A percentile compares a stretch with the other conserved stretches of the same genome.
Evolutionary conservation across 2,888 invertebrate species (phyloP).

Genomic region (Athalia cordata): DNA sequence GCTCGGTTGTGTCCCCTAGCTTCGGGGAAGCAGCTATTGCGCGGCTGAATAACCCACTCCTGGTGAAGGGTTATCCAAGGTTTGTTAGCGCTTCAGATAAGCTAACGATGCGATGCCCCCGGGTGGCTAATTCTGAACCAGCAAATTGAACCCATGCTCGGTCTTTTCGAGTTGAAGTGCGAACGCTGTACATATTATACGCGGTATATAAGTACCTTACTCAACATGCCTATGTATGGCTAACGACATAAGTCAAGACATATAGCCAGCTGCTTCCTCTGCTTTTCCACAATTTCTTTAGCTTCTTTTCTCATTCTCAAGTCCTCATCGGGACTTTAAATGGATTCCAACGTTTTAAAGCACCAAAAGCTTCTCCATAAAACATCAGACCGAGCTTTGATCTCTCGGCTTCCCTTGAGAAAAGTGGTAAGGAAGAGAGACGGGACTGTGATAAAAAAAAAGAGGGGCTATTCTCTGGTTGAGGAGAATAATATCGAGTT

Average conservation of each 20-base stretch:
- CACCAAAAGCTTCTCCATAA: neutral
- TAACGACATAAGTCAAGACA: no score
- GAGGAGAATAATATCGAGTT: neutral
- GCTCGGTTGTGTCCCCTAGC: conserved; percentile 8
- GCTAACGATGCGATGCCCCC: conserved; percentile 27
- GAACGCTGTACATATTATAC: no score
- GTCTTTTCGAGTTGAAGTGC: no score
- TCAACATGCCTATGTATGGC: no score
- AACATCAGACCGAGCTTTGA: neutral
- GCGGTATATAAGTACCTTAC: no score
- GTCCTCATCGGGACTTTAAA: neutral
- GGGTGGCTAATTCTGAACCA: conserved; percentile 32
- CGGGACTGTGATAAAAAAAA: no score
- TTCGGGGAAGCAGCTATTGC: neutral
- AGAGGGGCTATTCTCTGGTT: neutral
- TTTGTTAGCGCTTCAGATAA: conserved; percentile 36
- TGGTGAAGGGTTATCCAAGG: conserved; percentile 36
- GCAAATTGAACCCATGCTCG: conserved; percentile 23
- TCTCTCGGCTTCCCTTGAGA: neutral
- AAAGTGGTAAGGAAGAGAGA: neutral
- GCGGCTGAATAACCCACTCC: conserved; percentile 20
- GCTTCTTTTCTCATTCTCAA: no score
- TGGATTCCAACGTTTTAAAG: neutral
- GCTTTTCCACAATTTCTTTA: neutral
- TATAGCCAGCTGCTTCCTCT: neutral